Evolutionary conservation across 2,888 invertebrate species (phyloP), one percentile per base, ranked within the genome.

Genomic region (Dyspetes luteomarginatus): DNA sequence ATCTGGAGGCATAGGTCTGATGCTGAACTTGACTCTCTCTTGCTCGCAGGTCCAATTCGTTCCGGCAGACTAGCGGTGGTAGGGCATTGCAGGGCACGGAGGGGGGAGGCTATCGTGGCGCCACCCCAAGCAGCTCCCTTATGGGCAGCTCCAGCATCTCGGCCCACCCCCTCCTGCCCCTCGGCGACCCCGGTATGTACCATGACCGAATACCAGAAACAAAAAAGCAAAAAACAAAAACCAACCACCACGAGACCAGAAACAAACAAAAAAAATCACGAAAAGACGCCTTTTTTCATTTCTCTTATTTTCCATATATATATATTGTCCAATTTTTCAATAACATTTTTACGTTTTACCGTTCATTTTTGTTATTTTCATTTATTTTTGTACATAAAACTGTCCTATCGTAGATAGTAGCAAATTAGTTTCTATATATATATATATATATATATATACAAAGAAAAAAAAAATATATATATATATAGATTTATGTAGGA

Each of bases 111-210:
- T 93, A 94, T 94, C 93, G 94, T 94, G 90, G 92, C 89, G 91
- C 92, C 89, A 91, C 91, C 84, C 90, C 91, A 89, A 93, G 93
- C 92, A 93, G 94, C 92, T 94, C 93, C 92, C 93, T 93, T 92
- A 93, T 95, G 94, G 95, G 95, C 94, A 96, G 96, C 94, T 95
- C 96, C 94, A 97, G 96, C 95, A 95, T 97, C 94, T 97, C 97
- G 94, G 97, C 97, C 93, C 97, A 97, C 94, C 97, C 97, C 94
- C 95, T 97, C 95, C 96, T 97, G 95, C 97, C 97, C 94, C 96
- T 97, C 94, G 97, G 93, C 93, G 93, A 93, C 91, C 91, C 92
- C 90, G 91, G 92, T 94, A 91, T 93, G 92, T 92, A 92, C 91
- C 89, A 91, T 86, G 89, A 91, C 89, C 90, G 89, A 90, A 84